Percentiles rank a stretch among this genome's conserved stretches.
Conservation (phyloP, 2,888 invertebrate species). For the Mythimna vitellina region DNA sequence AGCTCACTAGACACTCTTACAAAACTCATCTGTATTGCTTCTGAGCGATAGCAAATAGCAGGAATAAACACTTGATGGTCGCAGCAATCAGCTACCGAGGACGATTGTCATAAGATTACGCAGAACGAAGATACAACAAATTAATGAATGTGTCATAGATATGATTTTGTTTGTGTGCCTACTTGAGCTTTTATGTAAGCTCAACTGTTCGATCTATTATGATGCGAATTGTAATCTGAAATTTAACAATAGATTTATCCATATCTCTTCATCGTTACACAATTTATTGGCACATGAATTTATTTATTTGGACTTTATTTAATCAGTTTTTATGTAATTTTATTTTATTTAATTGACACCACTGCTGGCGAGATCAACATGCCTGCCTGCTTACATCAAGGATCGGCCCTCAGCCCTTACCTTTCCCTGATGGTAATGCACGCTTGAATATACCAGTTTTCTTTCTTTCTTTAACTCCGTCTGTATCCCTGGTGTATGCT, state of each 20-base stretch:
- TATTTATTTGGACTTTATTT: background rate
- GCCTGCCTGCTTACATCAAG: too few species aligned
- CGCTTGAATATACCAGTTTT: too few species aligned
- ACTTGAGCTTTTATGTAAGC: constrained; percentile 29
- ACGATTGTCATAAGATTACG: constrained; percentile 48
- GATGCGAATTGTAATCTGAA: constrained; percentile 18
- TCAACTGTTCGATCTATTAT: background rate
- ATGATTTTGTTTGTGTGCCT: constrained; percentile 7
- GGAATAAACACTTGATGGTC: constrained; percentile 62
- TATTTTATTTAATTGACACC: constrained; percentile 13
- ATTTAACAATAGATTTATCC: constrained; percentile 15
- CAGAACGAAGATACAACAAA: constrained; percentile 40
- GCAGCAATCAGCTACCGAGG: constrained; percentile 65
- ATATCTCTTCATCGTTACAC: constrained; percentile 6
- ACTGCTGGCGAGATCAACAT: too few species aligned
- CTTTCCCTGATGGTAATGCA: too few species aligned
- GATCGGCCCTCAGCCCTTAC: too few species aligned
- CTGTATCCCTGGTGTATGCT: too few species aligned
- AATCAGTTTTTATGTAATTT: background rate
- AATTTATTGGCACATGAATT: constrained; percentile 9
- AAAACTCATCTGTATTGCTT: constrained; percentile 69
- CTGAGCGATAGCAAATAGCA: constrained; percentile 66
- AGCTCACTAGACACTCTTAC: constrained; percentile 67
- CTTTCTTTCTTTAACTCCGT: background rate
- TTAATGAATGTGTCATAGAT: constrained; percentile 48